Base-by-base conservation (phyloP, 2,888 invertebrate species). In the Sthenelais limicola region DNA sequence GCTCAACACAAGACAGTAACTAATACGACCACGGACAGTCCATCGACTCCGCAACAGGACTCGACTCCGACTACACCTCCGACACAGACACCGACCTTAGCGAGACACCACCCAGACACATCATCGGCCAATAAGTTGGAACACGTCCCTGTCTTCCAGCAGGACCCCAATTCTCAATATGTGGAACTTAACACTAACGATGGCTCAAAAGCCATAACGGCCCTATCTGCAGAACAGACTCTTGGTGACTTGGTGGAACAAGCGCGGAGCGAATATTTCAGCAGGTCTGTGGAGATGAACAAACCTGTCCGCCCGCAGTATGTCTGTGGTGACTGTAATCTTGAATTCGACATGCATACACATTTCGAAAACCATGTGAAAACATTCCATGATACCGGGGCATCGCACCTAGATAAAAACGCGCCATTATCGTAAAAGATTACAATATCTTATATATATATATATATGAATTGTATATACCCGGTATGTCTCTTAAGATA, bases 251-350 rank as follows among this genome's bases (percentile, higher is more conserved):
- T 35, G 2, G 32, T 4, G 33, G 18, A 15, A 18, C 9, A 43
- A 18, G 21, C 62, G 21, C 38, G 26, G 3, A 43, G 21, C 24
- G 9, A 51, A 12, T 5, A 51, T 24, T 7, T 51, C 21, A 51
- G 21, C 9, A 5, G 21, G 21, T n/a, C 5, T 5, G 21, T n/a
- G 51, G 5, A n/a, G 51, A 7, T 51, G 38, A 62, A 26, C 26
- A 35, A 35, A 9, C 62, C 62, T 15, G 38, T 35, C 15, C 18
- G 38, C 21, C 38, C 35, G 21, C 38, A 62, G 38, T 62, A 62
- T 15, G 21, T 62, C 24, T 62, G 62, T 21, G 43, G 38, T 2
- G 62, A 62, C 62, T 62, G 62, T 62, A 62, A 62, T 18, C 1
- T 62, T 3, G 62, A 62, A 26, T 62, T 62, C n/a, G n/a, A n/a